These are phyloP conservation scores for Ischnus inquisitorius DNA, from an alignment of 2,888 invertebrate species.

Conservation along the genomic window DNA sequence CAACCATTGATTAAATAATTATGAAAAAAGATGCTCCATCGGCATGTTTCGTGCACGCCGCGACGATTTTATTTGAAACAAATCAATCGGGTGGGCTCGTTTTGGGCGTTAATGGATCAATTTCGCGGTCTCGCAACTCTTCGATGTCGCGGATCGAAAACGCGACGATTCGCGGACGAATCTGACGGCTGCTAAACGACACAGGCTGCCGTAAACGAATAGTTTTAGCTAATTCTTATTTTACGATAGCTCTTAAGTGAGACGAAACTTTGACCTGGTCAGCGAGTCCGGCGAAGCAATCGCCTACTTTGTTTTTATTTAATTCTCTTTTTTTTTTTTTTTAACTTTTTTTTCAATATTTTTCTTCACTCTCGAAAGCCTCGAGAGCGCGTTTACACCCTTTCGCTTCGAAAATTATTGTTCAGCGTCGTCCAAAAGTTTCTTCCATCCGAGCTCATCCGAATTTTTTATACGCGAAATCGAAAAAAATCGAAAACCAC, in stretches of 20 bases:
- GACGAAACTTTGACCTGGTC: conserved; percentile 43
- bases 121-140: not conserved
- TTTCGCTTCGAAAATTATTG: too few species aligned
- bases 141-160: not conserved
- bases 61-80: too few species aligned
- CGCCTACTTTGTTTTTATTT: not conserved
- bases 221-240: conserved; percentile 11
- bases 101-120: not conserved
- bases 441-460: too few species aligned
- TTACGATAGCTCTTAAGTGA: not conserved
- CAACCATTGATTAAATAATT: too few species aligned
- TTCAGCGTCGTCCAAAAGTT: too few species aligned
- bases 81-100: too few species aligned
- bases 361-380: not conserved
- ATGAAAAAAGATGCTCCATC: too few species aligned
- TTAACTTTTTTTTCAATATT: conserved; percentile 20
- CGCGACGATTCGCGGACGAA: conserved; percentile 8
- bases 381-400: not conserved
- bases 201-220: conserved; percentile 14
- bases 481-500: too few species aligned
- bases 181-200: conserved; percentile 24
- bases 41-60: too few species aligned
- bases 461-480: too few species aligned
- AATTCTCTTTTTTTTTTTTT: not conserved
- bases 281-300: conserved; percentile 50